Percentiles rank a stretch among this genome's conserved stretches.
These are phyloP conservation scores for Ochropacha duplaris DNA, from an alignment of 2,888 invertebrate genomes.

Conservation along the genomic window DNA sequence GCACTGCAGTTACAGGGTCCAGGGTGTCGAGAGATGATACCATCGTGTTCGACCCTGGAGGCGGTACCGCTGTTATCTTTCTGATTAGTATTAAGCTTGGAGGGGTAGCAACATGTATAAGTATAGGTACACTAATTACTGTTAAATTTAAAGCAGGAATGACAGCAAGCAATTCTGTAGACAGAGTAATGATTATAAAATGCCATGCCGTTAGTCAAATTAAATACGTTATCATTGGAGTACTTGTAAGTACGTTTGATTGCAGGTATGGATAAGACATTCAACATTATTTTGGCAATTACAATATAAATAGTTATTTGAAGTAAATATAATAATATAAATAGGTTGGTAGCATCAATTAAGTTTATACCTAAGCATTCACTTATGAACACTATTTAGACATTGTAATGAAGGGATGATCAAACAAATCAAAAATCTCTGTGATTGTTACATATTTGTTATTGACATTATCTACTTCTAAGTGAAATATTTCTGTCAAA, in stretches of 20 bases:
- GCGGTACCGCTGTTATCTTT: slow-evolving; percentile 79
- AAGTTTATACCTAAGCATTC: neutral
- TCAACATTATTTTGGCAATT: neutral
- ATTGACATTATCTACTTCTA: too few species aligned
- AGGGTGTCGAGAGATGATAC: slow-evolving; percentile 89
- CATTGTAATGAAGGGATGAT: too few species aligned
- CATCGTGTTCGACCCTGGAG: slow-evolving; percentile 91
- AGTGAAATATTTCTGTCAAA: too few species aligned
- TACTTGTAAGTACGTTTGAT: neutral
- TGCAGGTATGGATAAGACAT: neutral
- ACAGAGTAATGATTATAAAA: slow-evolving; percentile 28
- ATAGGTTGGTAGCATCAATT: too few species aligned
- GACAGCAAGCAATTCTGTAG: slow-evolving; percentile 39
- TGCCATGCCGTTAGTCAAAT: slow-evolving; percentile 14
- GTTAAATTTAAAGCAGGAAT: slow-evolving; percentile 40
- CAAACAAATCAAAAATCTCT: too few species aligned
- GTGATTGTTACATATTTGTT: too few species aligned
- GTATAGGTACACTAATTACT: slow-evolving; percentile 12
- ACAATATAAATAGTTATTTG: neutral
- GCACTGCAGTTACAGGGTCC: slow-evolving; percentile 81
- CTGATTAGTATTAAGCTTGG: slow-evolving; percentile 78
- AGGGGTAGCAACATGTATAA: slow-evolving; percentile 51
- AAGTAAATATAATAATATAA: too few species aligned
- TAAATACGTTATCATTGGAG: slow-evolving; percentile 1
- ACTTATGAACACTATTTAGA: neutral